Percentiles rank a stretch among this genome's conserved stretches.
phyloP scores from a whole-genome alignment of 2,113 vertebrate species.

The Thalassoma bifasciatum region DNA sequence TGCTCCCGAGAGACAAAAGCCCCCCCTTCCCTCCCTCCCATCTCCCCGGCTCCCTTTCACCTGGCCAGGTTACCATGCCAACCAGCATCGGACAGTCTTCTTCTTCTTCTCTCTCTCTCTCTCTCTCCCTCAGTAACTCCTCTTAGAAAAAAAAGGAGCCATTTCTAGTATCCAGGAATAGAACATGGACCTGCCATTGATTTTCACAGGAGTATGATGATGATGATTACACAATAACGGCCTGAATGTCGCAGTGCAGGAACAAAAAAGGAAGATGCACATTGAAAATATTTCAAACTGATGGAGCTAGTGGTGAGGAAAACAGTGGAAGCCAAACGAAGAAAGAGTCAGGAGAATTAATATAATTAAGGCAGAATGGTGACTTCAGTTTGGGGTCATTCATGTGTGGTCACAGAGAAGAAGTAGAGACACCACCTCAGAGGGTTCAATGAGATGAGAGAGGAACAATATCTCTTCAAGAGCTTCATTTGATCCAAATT shows the following conservation, averaged over 20 bases:
- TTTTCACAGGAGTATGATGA: constrained; percentile 74
- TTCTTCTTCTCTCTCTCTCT: constrained; percentile 30
- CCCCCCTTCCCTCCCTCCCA: constrained; percentile 28
- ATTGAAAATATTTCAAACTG: constrained; percentile 30
- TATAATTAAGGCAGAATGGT: constrained; percentile 27
- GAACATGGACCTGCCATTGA: constrained; percentile 81
- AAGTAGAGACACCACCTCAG: background rate
- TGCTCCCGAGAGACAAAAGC: constrained; percentile 76
- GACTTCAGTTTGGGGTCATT: constrained; percentile 22
- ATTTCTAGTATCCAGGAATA: constrained; percentile 81
- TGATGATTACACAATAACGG: constrained; percentile 70
- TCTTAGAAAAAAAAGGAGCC: constrained; percentile 68
- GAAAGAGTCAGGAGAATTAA: constrained; percentile 25
- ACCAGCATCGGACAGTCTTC: constrained; percentile 80
- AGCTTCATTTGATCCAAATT: constrained; percentile 9
- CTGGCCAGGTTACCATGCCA: constrained; percentile 87
- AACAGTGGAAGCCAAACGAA: constrained; percentile 43
- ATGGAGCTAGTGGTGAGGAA: constrained; percentile 26
- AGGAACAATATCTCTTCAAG: constrained; percentile 1
- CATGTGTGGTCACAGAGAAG: constrained; percentile 25
- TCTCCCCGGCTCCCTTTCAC: constrained; percentile 82
- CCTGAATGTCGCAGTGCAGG: constrained; percentile 76
- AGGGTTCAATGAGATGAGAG: constrained; percentile 18
- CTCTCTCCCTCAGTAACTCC: constrained; percentile 54
- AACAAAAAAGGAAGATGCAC: constrained; percentile 29